Percentiles rank a stretch among this genome's conserved stretches.
Evolutionary conservation across 2,113 vertebrate genomes (phyloP).

Genomic region (Pelobates fuscus): DNA sequence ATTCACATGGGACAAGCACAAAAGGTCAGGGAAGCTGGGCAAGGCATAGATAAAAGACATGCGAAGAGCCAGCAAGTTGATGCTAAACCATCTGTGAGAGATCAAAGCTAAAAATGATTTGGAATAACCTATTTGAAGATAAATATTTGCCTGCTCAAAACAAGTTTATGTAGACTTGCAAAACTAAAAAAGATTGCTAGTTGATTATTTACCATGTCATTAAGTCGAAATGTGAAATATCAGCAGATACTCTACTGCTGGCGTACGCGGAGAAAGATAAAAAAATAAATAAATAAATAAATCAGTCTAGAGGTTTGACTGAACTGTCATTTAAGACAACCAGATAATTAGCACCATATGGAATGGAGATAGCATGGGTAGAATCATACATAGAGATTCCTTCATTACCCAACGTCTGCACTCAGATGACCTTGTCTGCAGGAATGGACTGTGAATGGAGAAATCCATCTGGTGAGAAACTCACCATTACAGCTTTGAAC

Average conservation of each 20-base stretch:
- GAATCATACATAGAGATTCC: background rate
- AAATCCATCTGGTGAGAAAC: no score
- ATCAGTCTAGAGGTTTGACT: background rate
- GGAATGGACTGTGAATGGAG: background rate
- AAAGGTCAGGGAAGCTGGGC: slow-evolving; percentile 44
- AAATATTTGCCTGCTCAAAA: slow-evolving; percentile 37
- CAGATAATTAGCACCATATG: background rate
- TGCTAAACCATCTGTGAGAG: background rate
- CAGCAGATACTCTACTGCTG: background rate
- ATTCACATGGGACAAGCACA: slow-evolving; percentile 5
- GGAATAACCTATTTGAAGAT: slow-evolving; percentile 51
- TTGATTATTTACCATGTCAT: slow-evolving; percentile 35
- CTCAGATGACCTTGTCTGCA: background rate
- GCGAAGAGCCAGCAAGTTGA: slow-evolving; percentile 29
- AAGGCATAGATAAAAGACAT: slow-evolving; percentile 45
- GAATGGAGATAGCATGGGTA: background rate
- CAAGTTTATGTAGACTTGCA: slow-evolving; percentile 36
- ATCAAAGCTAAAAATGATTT: slow-evolving; percentile 35
- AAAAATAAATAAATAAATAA: background rate
- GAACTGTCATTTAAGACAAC: no score
- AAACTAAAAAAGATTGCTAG: slow-evolving; percentile 11
- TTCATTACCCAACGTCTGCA: background rate
- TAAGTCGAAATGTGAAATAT: background rate
- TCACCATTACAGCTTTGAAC: no score
- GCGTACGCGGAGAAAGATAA: background rate